Percentiles rank a stretch among this genome's conserved stretches.
Conservation (phyloP, 1,140 invertebrate genomes). For the Drosophila tristis region DNA sequence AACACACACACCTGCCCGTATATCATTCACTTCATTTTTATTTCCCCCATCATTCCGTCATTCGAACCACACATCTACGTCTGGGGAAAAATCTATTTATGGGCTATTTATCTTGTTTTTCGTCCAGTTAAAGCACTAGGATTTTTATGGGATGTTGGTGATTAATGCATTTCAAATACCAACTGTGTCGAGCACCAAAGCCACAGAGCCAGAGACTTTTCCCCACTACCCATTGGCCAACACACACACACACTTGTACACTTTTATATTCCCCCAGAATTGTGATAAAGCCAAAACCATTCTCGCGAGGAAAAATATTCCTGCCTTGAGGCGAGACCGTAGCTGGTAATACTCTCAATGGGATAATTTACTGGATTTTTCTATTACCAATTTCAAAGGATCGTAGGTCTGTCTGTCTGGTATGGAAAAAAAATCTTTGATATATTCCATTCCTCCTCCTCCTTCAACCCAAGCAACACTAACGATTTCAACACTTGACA, state of each 20-base stretch:
- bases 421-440: background rate
- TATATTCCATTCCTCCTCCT: too few relatives aligned
- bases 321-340: background rate
- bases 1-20: background rate
- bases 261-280: conserved; percentile 32
- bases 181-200: background rate
- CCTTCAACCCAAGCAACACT: conserved; percentile 3
- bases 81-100: conserved; percentile 36
- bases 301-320: background rate
- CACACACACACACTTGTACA: background rate
- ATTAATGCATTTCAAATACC: conserved; percentile 52
- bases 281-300: conserved; percentile 35
- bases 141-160: conserved; percentile 41
- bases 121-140: conserved; percentile 21
- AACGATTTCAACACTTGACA: conserved; percentile 52
- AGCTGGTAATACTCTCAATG: background rate
- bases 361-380: too few relatives aligned
- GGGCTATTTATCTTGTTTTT: conserved; percentile 39
- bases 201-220: conserved; percentile 22
- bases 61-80: conserved; percentile 21
- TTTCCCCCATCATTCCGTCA: conserved; percentile 12
- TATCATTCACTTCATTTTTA: conserved; percentile 10
- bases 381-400: background rate
- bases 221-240: conserved; percentile 27
- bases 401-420: background rate